These are phyloP conservation scores for Eleutherodactylus coqui DNA, from an alignment of 2,797 vertebrate species.

Conservation along the genomic window DNA sequence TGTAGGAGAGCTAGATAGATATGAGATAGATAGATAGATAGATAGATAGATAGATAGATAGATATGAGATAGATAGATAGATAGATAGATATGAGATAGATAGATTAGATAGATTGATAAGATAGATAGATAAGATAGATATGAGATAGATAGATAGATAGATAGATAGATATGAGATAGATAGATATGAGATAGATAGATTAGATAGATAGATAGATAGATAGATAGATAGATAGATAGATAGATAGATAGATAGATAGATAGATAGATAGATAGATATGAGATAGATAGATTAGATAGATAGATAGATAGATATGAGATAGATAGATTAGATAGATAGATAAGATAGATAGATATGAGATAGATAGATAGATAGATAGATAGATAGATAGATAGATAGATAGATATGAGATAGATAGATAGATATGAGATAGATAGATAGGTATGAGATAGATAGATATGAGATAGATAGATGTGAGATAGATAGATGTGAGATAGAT, in stretches of 20 bases:
- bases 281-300: not conserved
- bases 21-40: not conserved
- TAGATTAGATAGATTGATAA: constrained; percentile 1
- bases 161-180: too few relatives aligned
- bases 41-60: not conserved
- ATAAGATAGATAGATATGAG: not conserved
- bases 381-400: too few relatives aligned
- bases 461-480: too few relatives aligned
- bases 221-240: too few relatives aligned
- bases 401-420: not conserved
- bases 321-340: not conserved
- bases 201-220: too few relatives aligned
- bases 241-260: not conserved
- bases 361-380: not conserved
- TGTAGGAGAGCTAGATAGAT: not conserved
- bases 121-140: not conserved
- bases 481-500: too few relatives aligned
- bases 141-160: too few relatives aligned
- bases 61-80: too few relatives aligned
- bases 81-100: not conserved
- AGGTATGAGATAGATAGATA: not conserved
- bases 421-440: too few relatives aligned
- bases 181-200: too few relatives aligned
- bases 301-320: too few relatives aligned
- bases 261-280: not conserved